Evolutionary conservation across 2,113 vertebrate genomes (phyloP).

Genomic region (Cyanistes caeruleus): DNA sequence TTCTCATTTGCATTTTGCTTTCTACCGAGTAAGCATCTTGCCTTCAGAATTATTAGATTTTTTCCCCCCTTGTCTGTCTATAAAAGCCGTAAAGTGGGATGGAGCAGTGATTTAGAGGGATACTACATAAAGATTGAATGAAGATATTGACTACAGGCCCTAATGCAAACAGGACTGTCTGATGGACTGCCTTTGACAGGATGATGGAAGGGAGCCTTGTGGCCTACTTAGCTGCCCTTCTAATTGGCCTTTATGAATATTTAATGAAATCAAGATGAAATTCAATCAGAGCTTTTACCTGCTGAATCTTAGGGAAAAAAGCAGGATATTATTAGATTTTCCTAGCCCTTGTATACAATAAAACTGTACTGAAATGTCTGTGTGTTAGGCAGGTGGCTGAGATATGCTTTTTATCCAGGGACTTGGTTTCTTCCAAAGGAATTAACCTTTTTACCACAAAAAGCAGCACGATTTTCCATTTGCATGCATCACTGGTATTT

Average conservation of each 20-base stretch:
- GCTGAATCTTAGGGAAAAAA: constrained; percentile 80
- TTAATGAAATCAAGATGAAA: constrained; percentile 93
- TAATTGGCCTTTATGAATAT: constrained; percentile 98
- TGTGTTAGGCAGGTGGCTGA: constrained; percentile 73
- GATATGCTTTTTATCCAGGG: constrained; percentile 53
- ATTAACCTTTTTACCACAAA: constrained; percentile 82
- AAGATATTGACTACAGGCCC: constrained; percentile 76
- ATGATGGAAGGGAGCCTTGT: constrained; percentile 84
- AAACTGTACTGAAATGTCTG: constrained; percentile 67
- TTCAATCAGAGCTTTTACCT: constrained; percentile 91
- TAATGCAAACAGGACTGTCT: constrained; percentile 77
- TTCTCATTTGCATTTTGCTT: constrained; percentile 81
- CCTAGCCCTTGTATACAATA: constrained; percentile 64
- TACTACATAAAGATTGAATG: constrained; percentile 78
- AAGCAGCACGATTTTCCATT: constrained; percentile 48
- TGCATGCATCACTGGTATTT: constrained; percentile 65
- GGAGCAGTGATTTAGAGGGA: constrained; percentile 75
- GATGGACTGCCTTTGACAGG: constrained; percentile 80
- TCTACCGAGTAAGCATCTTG: constrained; percentile 79
- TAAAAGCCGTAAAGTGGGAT: constrained; percentile 69
- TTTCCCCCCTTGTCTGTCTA: constrained; percentile 52
- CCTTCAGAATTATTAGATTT: constrained; percentile 76
- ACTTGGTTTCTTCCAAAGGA: constrained; percentile 77
- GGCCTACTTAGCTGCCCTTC: constrained; percentile 87
- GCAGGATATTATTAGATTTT: constrained; percentile 81